These are phyloP conservation scores for Larimichthys polyactis DNA, from an alignment of 2,113 vertebrate species.

Conservation along the genomic window DNA sequence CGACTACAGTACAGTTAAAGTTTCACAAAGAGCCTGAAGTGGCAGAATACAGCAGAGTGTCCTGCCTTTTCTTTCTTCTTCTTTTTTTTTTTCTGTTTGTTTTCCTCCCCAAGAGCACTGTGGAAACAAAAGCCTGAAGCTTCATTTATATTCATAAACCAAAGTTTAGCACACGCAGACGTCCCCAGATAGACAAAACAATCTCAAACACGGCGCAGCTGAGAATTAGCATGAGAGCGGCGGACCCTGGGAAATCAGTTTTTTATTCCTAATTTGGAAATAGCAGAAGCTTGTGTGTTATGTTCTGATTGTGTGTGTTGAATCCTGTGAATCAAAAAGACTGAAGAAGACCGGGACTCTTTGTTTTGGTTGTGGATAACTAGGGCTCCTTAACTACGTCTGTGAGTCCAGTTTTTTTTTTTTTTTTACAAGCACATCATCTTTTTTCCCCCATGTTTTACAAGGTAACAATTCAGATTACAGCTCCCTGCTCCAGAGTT, in stretches of 20 bases:
- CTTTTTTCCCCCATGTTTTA: constrained; percentile 2
- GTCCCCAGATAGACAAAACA: constrained; percentile 29
- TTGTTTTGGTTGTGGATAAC: not conserved
- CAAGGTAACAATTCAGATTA: constrained; percentile 9
- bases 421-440: not conserved
- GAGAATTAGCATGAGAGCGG: constrained; percentile 19
- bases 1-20: constrained; percentile 62
- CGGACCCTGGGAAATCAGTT: constrained; percentile 8
- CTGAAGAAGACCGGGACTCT: not conserved
- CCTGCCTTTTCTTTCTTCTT: not conserved
- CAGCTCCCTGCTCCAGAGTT: not conserved
- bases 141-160: constrained; percentile 35
- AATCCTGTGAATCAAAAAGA: constrained; percentile 2
- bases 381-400: not conserved
- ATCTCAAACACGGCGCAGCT: not conserved
- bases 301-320: not conserved
- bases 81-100: not conserved
- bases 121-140: constrained; percentile 12
- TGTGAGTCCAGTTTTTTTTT: constrained; percentile 1
- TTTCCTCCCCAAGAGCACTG: not conserved
- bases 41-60: constrained; percentile 35
- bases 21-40: constrained; percentile 50
- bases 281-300: not conserved
- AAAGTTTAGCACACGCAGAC: not conserved
- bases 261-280: not conserved